Base-by-base conservation (phyloP, 2,888 invertebrate genomes). In the Drosophila phalerata region DNA sequence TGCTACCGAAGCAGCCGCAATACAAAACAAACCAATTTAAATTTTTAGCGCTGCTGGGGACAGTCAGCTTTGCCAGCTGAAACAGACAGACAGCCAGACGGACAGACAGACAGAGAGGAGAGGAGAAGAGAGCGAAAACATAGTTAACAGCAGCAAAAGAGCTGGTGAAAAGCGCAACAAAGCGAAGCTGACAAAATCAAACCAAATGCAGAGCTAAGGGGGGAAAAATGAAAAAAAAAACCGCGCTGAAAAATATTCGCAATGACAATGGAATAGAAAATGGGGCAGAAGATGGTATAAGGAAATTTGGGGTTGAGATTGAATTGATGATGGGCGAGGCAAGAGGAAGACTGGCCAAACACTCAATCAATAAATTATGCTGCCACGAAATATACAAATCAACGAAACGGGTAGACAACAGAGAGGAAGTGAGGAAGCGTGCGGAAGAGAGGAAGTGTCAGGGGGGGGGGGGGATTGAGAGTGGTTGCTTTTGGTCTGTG, bases 281-380 rank as follows among this genome's bases (percentile, higher is more conserved):
- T 3, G 3, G 22, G 22, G 22, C 22, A 22, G 22, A 2, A 22
- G 22, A 22, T 3, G 22, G 22, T 0, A 22, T 22, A 11, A 13
- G 40, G 3, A 40, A 11, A 19, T 17, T 43, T 69, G 55, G 51
- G 68, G 45, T 32, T 62, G 51, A 42, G 55, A 11, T 32, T 42
- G 32, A 17, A 13, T 8, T 30, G 17, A 55, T 30, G 17, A 55
- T 13, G 5, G 70, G 17, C 38, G 47, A 34, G 6, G 34, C 43
- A 15, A n/a, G 45, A 55, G 66, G 65, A 25, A 58, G 61, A 77
- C 77, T 83, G 78, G 67, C 72, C 88, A 86, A 79, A 73, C 78
- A 86, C 90, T 88, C 88, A 89, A 89, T 90, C 90, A 90, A 90
- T 90, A 89, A 88, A 89, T 89, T 89, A 84, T 88, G 81, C 86